phyloP scores from a whole-genome alignment of 1,140 invertebrate species.

The Neotoxoptera formosana region DNA sequence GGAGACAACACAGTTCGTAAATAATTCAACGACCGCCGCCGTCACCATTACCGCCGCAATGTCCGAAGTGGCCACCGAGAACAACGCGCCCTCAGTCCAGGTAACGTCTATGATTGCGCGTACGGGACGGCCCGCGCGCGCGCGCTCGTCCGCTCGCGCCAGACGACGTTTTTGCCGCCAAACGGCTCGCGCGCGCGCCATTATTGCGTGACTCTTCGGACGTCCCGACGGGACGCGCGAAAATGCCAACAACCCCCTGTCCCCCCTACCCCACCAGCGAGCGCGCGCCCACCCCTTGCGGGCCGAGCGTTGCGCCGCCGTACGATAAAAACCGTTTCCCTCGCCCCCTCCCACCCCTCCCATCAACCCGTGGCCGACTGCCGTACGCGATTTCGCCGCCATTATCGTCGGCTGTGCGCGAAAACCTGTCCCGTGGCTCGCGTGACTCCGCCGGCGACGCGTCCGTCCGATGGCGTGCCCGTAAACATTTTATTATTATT shows the following conservation, averaged over 20 bases:
- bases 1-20: background rate
- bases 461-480: background rate
- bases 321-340: background rate
- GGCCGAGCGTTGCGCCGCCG: background rate
- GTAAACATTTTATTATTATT: background rate
- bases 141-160: too few species aligned
- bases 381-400: background rate
- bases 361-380: background rate
- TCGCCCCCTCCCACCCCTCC: background rate
- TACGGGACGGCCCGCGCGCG: too few species aligned
- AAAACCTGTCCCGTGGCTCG: background rate
- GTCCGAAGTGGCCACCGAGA: conserved; percentile 50
- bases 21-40: background rate
- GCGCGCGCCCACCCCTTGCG: background rate
- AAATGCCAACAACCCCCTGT: background rate
- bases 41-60: background rate
- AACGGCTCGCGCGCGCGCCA: background rate
- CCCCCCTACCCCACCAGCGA: background rate
- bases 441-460: background rate
- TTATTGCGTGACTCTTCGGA: background rate
- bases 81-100: conserved; percentile 27
- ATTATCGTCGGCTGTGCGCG: background rate
- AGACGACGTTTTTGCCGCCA: background rate
- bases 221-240: background rate
- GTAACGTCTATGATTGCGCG: background rate